These are phyloP conservation scores for Sarcophaga caerulescens DNA, from an alignment of 2,888 invertebrate species.

Conservation along the genomic window DNA sequence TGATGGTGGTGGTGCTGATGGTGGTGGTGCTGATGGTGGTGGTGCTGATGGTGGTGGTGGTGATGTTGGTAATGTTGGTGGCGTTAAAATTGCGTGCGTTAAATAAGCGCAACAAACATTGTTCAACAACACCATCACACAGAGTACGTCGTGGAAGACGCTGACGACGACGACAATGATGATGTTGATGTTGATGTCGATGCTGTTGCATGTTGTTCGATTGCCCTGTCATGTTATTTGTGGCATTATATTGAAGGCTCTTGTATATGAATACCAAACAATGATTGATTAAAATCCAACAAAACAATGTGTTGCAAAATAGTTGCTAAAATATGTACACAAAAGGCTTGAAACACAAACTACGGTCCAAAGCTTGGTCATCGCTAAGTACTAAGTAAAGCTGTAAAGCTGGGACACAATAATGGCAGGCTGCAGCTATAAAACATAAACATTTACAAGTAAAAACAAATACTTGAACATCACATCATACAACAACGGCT, in stretches of 20 bases:
- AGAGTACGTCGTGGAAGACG: not conserved
- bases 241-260: not conserved
- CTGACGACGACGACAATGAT: slow-evolving; percentile 5
- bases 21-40: slow-evolving; percentile 42
- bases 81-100: slow-evolving; percentile 70
- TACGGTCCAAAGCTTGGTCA: no score
- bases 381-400: no score
- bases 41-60: not conserved
- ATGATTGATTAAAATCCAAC: slow-evolving; percentile 66
- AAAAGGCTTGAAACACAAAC: not conserved
- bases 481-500: slow-evolving; percentile 14
- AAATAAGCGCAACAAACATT: slow-evolving; percentile 66
- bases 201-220: slow-evolving; percentile 3
- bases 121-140: slow-evolving; percentile 47
- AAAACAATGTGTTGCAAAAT: slow-evolving; percentile 48
- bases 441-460: slow-evolving; percentile 54
- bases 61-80: slow-evolving; percentile 27
- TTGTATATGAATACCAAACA: slow-evolving; percentile 10
- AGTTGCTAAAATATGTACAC: slow-evolving; percentile 35
- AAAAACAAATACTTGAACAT: slow-evolving; percentile 58
- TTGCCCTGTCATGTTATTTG: not conserved
- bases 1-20: not conserved
- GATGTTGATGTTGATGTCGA: not conserved
- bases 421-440: not conserved
- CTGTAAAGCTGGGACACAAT: not conserved